Evolutionary conservation across 2,113 vertebrate species (phyloP), one percentile per base, ranked within the genome.

Genomic region (Neodon shergylaensis): DNA sequence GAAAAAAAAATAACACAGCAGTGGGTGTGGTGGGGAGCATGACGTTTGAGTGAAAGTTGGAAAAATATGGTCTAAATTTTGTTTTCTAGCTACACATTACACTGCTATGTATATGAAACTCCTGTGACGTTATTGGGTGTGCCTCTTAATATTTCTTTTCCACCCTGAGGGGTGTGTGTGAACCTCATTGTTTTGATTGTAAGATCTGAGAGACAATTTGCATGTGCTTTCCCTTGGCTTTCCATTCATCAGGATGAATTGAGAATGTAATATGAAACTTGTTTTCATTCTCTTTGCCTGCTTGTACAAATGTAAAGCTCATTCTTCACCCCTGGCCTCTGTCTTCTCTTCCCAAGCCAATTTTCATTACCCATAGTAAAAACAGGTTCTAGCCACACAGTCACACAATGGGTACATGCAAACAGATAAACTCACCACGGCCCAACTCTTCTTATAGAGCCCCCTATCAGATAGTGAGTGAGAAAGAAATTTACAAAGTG

Each of bases 1-100:
- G 78, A 92, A 97, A 94, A 39, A 54, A 39, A 54, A 58, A 58
- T 21, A 85, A 88, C 73, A 3, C 5, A 1, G 47, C 65, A n/a
- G 24, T 90, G 92, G 94, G 91, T 94, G 95, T 87, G 93, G 97
- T 97, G 58, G 92, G 83, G n/a, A 96, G 47, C 21, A 68, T 89
- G 96, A 78, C 44, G 2, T 88, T 82, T 94, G 63, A 85, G 76
- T 79, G 58, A 95, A 94, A 94, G 70, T 92, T 79, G 54, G 78
- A 94, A 91, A 95, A 92, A 76, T 86, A 73, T 13, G 49, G 68
- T 78, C 90, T 94, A 58, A 24, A 61, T 83, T 65, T 90, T 87
- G n/a, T 92, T 49, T 93, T 89, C 63, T 91, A 70, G 81, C 66
- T 97, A 31, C 14, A 4, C 44, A 73, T 72, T 73, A n/a, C 49